Evolutionary conservation across 2,113 vertebrate genomes (phyloP).

Genomic region (Panurus biarmicus): DNA sequence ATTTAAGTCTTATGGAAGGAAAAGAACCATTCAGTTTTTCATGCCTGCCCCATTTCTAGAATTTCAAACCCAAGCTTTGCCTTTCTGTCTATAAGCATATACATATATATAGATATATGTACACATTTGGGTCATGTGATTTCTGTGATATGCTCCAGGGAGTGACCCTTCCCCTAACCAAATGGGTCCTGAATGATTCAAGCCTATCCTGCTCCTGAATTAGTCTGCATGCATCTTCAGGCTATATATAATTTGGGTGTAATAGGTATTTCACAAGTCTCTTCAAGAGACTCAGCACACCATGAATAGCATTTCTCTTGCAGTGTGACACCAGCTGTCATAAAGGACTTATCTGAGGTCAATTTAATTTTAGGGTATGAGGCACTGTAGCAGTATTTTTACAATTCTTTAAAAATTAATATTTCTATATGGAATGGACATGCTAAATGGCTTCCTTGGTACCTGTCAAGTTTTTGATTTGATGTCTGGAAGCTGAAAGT

Average conservation of each 20-base stretch:
- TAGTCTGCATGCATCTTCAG: neutral
- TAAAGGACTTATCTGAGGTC: neutral
- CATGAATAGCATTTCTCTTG: neutral
- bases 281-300: neutral
- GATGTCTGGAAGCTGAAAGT: neutral
- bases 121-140: neutral
- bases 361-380: neutral
- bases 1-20: neutral
- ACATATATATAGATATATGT: neutral
- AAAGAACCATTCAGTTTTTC: neutral
- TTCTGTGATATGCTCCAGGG: neutral
- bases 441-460: neutral
- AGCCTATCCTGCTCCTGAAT: neutral
- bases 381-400: neutral
- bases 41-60: neutral
- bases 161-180: neutral
- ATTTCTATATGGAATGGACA: neutral
- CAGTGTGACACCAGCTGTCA: neutral
- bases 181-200: neutral
- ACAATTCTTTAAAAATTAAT: neutral
- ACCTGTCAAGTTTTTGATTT: neutral
- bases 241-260: neutral
- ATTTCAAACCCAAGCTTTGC: neutral
- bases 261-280: neutral
- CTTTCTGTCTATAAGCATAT: neutral